Conservation (phyloP, 2,888 invertebrate genomes). For the Agonopterix alstromeriana region DNA sequence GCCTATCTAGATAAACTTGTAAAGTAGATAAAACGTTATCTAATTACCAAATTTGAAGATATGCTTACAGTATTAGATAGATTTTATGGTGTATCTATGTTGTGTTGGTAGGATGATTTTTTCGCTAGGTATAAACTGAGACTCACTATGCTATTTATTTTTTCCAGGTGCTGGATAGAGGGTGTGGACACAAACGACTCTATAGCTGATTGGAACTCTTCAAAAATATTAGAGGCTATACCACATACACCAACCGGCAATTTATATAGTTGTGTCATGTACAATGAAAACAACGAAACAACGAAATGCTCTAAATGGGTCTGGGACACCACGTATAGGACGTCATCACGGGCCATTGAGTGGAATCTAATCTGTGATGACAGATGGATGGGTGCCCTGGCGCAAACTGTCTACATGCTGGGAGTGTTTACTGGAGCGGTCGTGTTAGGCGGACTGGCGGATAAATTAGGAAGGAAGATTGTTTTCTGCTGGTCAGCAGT, state of each 20-base stretch:
- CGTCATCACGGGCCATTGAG: slow-evolving; percentile 85
- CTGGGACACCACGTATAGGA: slow-evolving; percentile 84
- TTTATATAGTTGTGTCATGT: slow-evolving; percentile 79
- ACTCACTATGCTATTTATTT: background rate
- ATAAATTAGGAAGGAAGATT: slow-evolving; percentile 88
- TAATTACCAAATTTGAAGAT: too few relatives aligned
- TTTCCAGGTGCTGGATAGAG: slow-evolving; percentile 78
- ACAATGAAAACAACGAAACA: slow-evolving; percentile 45
- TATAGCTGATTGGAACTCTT: slow-evolving; percentile 74
- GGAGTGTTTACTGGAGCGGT: slow-evolving; percentile 92
- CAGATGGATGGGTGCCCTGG: slow-evolving; percentile 88
- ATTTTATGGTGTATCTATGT: too few relatives aligned
- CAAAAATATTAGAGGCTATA: slow-evolving; percentile 73
- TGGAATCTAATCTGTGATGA: slow-evolving; percentile 89
- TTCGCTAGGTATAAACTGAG: too few relatives aligned
- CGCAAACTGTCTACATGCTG: slow-evolving; percentile 88
- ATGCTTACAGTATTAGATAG: too few relatives aligned
- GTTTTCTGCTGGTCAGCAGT: slow-evolving; percentile 89
- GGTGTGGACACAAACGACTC: slow-evolving; percentile 77
- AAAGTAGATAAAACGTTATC: too few relatives aligned
- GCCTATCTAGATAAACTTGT: too few relatives aligned
- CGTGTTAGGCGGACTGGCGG: slow-evolving; percentile 87
- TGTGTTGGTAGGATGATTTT: too few relatives aligned
- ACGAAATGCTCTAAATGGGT: slow-evolving; percentile 75
- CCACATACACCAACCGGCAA: slow-evolving; percentile 71